These are phyloP conservation scores for Araneus ventricosus DNA, from an alignment of 1,140 invertebrate genomes.

Conservation along the genomic window DNA sequence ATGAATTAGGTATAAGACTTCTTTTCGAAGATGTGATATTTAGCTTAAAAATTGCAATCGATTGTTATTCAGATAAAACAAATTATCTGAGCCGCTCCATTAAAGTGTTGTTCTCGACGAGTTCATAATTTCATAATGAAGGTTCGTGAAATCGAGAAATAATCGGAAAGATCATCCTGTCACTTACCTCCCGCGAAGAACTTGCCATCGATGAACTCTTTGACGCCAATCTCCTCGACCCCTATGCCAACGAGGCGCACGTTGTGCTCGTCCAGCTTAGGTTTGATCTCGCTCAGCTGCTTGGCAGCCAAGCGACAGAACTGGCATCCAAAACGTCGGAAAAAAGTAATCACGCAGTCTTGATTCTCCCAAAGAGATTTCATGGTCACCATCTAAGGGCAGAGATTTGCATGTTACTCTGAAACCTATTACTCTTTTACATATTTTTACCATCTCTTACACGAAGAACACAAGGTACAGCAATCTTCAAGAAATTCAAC, in stretches of 20 bases:
- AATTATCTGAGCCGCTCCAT: not conserved
- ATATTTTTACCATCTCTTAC: too few relatives aligned
- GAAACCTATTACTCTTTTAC: too few relatives aligned
- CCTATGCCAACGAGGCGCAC: conserved; percentile 84
- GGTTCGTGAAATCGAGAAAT: too few relatives aligned
- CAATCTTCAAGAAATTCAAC: too few relatives aligned
- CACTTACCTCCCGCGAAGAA: conserved; percentile 85
- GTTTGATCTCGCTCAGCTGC: conserved; percentile 83
- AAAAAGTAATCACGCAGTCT: conserved; percentile 84
- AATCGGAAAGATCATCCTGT: too few relatives aligned
- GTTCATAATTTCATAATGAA: too few relatives aligned
- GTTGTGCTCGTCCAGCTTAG: conserved; percentile 83
- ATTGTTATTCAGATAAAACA: too few relatives aligned
- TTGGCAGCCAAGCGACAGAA: conserved; percentile 85
- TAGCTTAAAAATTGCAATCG: too few relatives aligned
- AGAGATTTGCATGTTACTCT: too few relatives aligned
- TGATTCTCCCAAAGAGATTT: conserved; percentile 80
- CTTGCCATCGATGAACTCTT: conserved; percentile 84
- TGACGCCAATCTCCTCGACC: conserved; percentile 84
- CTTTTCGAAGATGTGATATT: too few relatives aligned
- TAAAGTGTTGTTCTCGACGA: not conserved
- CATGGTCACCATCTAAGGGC: conserved; percentile 78
- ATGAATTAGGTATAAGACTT: too few relatives aligned
- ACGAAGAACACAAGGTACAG: too few relatives aligned
- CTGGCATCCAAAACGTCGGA: conserved; percentile 85